phyloP scores from a whole-genome alignment of 2,797 vertebrate species.

The Sparidentex hasta region DNA sequence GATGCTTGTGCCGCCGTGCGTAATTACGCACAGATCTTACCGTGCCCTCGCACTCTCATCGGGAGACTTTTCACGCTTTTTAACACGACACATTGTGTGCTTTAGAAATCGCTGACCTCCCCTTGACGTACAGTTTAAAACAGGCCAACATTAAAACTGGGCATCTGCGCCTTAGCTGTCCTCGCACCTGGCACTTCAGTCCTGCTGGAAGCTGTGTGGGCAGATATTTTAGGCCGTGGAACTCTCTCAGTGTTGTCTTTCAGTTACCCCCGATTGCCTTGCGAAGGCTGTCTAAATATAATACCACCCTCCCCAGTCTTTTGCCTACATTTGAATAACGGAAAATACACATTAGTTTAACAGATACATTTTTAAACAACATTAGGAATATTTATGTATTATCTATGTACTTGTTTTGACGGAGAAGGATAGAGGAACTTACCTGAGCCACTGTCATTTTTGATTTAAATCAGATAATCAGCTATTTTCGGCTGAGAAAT shows the following conservation, averaged over 20 bases:
- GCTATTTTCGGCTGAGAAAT: not conserved
- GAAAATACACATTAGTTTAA: not conserved
- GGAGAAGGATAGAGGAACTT: not conserved
- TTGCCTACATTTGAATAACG: conserved; percentile 35
- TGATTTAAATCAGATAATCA: not conserved
- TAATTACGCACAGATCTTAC: conserved; percentile 57
- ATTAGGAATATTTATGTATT: not conserved
- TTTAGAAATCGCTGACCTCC: not conserved
- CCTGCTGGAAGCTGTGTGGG: conserved; percentile 72
- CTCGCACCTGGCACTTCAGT: conserved; percentile 76
- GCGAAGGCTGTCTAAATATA: conserved; percentile 82
- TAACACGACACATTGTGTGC: not conserved
- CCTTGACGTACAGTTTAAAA: conserved; percentile 15
- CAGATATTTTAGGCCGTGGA: conserved; percentile 82
- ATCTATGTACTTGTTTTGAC: too few species aligned
- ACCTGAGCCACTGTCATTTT: not conserved
- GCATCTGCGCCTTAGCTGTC: conserved; percentile 43
- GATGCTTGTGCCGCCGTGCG: conserved; percentile 48
- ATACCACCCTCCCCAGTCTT: conserved; percentile 44
- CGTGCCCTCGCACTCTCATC: not conserved
- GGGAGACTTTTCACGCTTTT: conserved; percentile 4
- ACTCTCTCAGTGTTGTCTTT: conserved; percentile 86
- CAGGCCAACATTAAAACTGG: conserved; percentile 12
- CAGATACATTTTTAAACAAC: not conserved
- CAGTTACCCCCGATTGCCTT: conserved; percentile 74